Conservation (phyloP, 2,888 invertebrate species). For the Sarcophaga variegata region DNA sequence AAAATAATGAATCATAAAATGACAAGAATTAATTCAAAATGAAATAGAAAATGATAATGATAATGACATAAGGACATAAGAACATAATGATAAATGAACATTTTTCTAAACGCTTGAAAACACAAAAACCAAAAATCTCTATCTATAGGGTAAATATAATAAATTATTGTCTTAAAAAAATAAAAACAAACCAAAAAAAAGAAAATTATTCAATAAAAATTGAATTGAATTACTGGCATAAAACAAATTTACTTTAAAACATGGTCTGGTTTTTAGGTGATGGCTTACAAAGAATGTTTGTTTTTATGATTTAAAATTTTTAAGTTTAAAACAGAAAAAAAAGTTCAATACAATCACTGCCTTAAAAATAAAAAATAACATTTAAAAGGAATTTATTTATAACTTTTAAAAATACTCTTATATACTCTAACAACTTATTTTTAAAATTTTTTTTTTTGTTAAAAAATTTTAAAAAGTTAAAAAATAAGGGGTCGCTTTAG, state of each 20-base stretch:
- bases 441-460: not conserved
- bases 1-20: not conserved
- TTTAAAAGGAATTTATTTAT: conserved; percentile 52
- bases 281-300: not conserved
- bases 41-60: conserved; percentile 5
- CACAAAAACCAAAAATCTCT: conserved; percentile 37
- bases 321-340: conserved; percentile 39
- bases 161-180: conserved; percentile 44
- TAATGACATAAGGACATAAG: not conserved
- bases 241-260: not conserved
- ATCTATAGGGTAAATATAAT: conserved; percentile 53
- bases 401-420: not conserved
- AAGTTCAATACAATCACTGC: conserved; percentile 78
- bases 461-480: too few relatives aligned
- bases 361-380: conserved; percentile 71
- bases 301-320: conserved; percentile 1
- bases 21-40: conserved; percentile 19
- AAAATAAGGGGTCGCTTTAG: conserved; percentile 1
- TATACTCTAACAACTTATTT: not conserved
- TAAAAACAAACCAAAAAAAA: conserved; percentile 19
- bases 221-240: not conserved
- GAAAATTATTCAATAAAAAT: conserved; percentile 44
- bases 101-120: conserved; percentile 70
- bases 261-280: conserved; percentile 10
- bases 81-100: conserved; percentile 53